These are phyloP conservation scores for Philaenus spumarius DNA, from an alignment of 1,140 invertebrate species.

Conservation along the genomic window DNA sequence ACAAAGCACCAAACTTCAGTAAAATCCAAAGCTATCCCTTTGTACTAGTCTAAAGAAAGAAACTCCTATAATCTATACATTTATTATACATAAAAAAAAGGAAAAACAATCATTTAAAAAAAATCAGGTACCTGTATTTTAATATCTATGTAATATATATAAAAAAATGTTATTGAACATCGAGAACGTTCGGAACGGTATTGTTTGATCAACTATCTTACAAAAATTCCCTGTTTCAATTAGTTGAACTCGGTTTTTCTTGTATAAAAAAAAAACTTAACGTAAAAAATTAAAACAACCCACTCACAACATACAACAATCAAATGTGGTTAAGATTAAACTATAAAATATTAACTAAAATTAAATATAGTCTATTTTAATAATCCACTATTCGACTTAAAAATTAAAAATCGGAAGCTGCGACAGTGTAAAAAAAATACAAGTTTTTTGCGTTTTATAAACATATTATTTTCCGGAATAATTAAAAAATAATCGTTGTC, in stretches of 20 bases:
- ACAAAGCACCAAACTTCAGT: constrained; percentile 5
- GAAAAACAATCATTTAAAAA: constrained; percentile 5
- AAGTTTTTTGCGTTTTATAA: neutral
- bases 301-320: constrained; percentile 1
- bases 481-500: neutral
- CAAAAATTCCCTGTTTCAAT: constrained; percentile 16
- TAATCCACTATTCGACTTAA: constrained; percentile 13
- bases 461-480: no score
- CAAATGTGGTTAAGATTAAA: constrained; percentile 1
- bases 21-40: neutral
- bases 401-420: constrained; percentile 11
- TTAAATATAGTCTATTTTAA: constrained; percentile 14
- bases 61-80: constrained; percentile 5
- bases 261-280: neutral
- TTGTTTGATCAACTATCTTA: neutral
- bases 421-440: neutral
- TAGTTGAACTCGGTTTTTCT: neutral
- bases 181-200: constrained; percentile 2
- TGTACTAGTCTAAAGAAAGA: constrained; percentile 7
- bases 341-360: constrained; percentile 7
- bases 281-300: constrained; percentile 1
- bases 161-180: constrained; percentile 7
- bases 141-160: constrained; percentile 18
- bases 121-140: constrained; percentile 17
- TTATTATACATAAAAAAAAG: constrained; percentile 12